Base-by-base conservation (phyloP, 2,113 vertebrate genomes). In the Cricetomys ansorgei region DNA sequence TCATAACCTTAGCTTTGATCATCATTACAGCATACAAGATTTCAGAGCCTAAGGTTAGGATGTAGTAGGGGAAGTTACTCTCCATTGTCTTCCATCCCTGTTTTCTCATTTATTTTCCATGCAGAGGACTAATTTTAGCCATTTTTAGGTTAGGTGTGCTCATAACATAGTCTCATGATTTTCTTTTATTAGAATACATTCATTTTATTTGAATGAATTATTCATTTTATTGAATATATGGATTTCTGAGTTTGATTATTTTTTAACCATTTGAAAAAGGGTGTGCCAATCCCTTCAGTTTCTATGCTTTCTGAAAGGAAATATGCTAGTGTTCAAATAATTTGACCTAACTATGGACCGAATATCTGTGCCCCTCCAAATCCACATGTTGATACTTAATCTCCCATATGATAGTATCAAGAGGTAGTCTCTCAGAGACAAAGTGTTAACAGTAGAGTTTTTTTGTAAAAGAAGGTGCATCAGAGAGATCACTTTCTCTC, bases 291-390 rank as follows among this genome's bases (percentile, higher is more conserved):
- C 10, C 27, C 91, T 93, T 64, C 59, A 27, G 23, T 43, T 34
- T 80, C 19, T 34, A 73, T 80, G 72, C 53, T 89, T 85, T 91
- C 83, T 88, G 87, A 83, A 92, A 31, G 94, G n/a, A 93, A 83
- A 75, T 77, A 90, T n/a, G 53, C 25, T 75, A 10, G 43, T 27
- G 40, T 86, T 86, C 23, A 94, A 81, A 77, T 79, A 43, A 79
- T 29, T 69, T 55, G 59, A 84, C n/a, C 29, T 96, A 96, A 13
- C 29, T 69, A 7, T 43, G 0, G 23, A 76, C 43, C 87, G 48
- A 94, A 83, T 70, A 34, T 53, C 45, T 76, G 7, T 79, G 34
- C 40, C 11, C 23, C 21, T 48, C 1, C 7, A 64, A 72, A 88
- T 91, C 88, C 62, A 59, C 34, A 67, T 83, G 4, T 43, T 92